Evolutionary conservation across 1,140 invertebrate genomes (phyloP).

Genomic region (Platorchestia sp.): DNA sequence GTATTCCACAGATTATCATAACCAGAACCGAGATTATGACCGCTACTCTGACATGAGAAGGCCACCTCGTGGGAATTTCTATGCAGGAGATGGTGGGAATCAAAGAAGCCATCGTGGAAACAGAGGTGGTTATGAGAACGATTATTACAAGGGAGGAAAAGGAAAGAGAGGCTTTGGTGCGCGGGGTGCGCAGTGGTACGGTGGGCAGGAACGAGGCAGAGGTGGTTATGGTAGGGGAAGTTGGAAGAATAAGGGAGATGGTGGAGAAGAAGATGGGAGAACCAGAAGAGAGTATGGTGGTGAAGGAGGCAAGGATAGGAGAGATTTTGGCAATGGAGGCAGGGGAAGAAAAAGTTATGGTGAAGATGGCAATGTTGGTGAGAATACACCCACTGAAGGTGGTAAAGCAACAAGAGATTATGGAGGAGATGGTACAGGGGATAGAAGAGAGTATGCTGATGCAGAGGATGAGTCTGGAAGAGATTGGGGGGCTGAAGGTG

Average conservation of each 20-base stretch:
- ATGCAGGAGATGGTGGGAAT: neutral
- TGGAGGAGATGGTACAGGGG: neutral
- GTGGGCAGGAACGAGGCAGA: neutral
- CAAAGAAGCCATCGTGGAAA: neutral
- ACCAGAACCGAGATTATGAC: neutral
- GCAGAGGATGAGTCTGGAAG: neutral
- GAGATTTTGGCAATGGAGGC: neutral
- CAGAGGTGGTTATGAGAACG: neutral
- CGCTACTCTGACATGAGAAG: neutral
- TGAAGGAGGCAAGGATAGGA: neutral
- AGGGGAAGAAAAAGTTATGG: neutral
- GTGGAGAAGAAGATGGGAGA: neutral
- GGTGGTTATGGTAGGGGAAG: neutral
- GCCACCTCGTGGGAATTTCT: neutral
- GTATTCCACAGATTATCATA: neutral
- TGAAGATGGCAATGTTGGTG: neutral
- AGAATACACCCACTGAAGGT: neutral
- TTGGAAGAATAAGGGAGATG: neutral
- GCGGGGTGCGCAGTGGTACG: neutral
- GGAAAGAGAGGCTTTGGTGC: neutral
- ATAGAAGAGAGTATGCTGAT: neutral
- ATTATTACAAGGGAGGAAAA: neutral
- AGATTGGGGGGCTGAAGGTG: neutral
- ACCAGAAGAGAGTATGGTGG: neutral
- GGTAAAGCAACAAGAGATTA: neutral